These are phyloP conservation scores for Tapera naevia DNA, from an alignment of 2,797 vertebrate genomes.

Conservation along the genomic window DNA sequence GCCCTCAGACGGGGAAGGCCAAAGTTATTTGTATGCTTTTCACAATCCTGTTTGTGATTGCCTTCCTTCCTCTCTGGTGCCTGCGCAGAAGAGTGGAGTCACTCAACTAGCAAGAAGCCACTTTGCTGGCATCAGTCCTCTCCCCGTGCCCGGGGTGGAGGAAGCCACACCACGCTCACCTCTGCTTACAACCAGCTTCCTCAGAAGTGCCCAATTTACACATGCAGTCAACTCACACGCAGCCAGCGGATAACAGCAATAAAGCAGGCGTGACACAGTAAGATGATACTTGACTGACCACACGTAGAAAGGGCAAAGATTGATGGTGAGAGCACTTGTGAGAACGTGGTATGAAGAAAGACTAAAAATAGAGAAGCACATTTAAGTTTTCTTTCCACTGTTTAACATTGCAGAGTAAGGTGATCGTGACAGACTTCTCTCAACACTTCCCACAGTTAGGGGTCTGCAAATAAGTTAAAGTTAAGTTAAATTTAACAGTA, in stretches of 20 bases:
- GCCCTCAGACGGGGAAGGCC: neutral
- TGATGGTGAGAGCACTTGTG: neutral
- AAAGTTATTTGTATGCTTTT: accelerated
- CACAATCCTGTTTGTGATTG: accelerated
- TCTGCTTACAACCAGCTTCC: neutral
- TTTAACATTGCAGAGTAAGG: neutral
- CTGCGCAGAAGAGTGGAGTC: neutral
- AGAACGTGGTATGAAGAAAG: constrained; percentile 5
- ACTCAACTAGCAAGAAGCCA: neutral
- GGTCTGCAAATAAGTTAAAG: neutral
- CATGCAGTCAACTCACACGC: neutral
- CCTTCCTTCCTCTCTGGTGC: neutral
- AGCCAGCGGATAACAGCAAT: neutral
- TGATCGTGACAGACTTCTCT: neutral
- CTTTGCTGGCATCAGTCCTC: accelerated
- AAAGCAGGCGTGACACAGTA: neutral
- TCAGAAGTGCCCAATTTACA: neutral
- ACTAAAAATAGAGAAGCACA: constrained; percentile 43
- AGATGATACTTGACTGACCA: neutral
- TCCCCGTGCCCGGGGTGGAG: neutral
- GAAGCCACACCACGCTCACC: neutral
- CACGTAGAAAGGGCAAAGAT: constrained; percentile 3
- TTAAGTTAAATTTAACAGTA: neutral
- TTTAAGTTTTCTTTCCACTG: constrained; percentile 16
- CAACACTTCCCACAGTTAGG: neutral